Percentiles rank a stretch among this genome's conserved stretches.
Conservation (phyloP, 1,140 invertebrate species). For the Drosophila busckii region DNA sequence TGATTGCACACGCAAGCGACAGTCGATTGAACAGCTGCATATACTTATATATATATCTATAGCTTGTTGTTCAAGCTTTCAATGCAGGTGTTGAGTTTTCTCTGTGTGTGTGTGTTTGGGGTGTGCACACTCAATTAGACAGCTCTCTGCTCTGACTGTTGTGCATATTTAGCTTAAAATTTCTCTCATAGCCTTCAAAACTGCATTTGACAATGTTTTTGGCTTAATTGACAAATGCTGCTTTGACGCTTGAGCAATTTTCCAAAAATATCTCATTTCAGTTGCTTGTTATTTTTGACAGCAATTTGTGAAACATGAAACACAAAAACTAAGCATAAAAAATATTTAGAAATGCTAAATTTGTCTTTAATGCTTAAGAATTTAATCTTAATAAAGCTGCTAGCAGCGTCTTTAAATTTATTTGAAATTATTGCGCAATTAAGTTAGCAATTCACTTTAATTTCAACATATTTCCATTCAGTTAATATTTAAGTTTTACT, state of each 20-base stretch:
- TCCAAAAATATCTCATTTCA: no score
- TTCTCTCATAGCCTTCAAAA: slow-evolving; percentile 14
- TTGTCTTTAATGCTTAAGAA: no score
- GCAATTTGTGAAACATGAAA: no score
- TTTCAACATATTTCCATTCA: no score
- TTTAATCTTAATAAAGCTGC: no score
- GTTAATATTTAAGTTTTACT: no score
- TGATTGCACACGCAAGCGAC: slow-evolving; percentile 54
- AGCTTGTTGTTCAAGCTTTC: slow-evolving; percentile 3
- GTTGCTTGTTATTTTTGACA: no score
- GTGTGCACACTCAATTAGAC: slow-evolving; percentile 50
- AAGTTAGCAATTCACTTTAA: no score
- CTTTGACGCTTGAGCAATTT: background rate
- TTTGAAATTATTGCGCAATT: no score
- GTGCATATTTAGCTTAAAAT: slow-evolving; percentile 31
- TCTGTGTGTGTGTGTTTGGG: slow-evolving; percentile 20
- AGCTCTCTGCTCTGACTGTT: slow-evolving; percentile 26
- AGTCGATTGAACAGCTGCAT: slow-evolving; percentile 32
- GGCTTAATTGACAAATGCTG: slow-evolving; percentile 37
- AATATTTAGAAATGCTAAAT: no score
- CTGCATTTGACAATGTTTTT: slow-evolving; percentile 34
- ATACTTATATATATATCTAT: slow-evolving; percentile 4
- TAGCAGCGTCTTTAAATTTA: no score
- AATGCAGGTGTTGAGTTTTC: slow-evolving; percentile 54
- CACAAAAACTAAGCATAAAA: no score